These are phyloP conservation scores for Erinaceus europaeus DNA, from an alignment of 2,113 vertebrate genomes.

Conservation along the genomic window DNA sequence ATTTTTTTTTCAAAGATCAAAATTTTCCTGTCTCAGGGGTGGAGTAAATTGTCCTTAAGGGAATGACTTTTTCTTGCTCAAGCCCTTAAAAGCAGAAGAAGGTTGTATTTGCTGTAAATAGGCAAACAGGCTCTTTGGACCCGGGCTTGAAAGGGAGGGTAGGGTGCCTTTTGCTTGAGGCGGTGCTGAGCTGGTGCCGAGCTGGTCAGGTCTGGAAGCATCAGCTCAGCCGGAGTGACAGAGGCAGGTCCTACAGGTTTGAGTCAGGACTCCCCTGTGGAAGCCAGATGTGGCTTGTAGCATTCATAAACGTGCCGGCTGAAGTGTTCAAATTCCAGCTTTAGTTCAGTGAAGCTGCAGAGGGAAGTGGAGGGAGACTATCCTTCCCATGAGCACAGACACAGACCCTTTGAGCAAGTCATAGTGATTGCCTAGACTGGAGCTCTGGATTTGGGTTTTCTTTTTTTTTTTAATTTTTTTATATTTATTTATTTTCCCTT, in stretches of 20 bases:
- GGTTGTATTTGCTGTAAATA: constrained; percentile 79
- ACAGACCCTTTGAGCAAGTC: no score
- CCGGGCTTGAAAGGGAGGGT: not conserved
- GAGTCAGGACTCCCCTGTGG: not conserved
- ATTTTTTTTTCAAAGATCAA: not conserved
- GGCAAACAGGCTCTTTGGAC: constrained; percentile 68
- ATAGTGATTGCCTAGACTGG: no score
- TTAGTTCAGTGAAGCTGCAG: not conserved
- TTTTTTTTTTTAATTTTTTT: no score
- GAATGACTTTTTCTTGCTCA: not conserved
- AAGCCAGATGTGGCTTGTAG: constrained; percentile 41
- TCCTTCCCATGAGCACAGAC: no score
- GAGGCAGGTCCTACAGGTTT: constrained; percentile 57
- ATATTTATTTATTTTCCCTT: no score
- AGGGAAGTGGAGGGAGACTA: not conserved
- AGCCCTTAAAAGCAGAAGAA: constrained; percentile 33
- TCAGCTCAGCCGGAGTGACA: not conserved
- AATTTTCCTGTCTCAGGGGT: not conserved
- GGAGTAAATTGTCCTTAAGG: constrained; percentile 53
- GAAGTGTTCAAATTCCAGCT: not conserved
- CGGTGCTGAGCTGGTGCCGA: no score
- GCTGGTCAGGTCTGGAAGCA: constrained; percentile 51
- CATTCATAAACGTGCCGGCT: constrained; percentile 41
- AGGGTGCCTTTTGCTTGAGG: not conserved
- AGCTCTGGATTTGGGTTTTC: no score